Evolutionary conservation across 2,797 vertebrate species (phyloP).

Genomic region (Chelidonichthys spinosus): DNA sequence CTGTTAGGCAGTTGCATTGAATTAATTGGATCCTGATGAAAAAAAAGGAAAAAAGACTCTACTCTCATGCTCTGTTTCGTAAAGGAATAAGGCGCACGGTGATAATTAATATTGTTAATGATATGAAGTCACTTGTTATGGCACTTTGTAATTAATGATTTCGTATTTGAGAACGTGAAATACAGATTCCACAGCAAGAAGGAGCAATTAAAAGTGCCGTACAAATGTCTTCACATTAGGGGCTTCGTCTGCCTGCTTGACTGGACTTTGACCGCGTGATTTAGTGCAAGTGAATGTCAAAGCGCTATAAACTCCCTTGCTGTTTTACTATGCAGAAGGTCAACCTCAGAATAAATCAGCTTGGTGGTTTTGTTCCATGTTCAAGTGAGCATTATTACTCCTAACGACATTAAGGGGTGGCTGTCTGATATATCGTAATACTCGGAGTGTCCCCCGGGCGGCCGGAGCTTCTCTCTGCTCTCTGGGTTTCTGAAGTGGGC

Average conservation of each 20-base stretch:
- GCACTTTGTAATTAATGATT: slow-evolving; percentile 83
- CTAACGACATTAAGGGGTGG: slow-evolving; percentile 76
- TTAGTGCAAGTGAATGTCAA: slow-evolving; percentile 71
- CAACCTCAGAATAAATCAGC: slow-evolving; percentile 72
- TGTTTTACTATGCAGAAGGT: slow-evolving; percentile 69
- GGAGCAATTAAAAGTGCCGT: slow-evolving; percentile 57
- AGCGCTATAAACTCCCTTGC: slow-evolving; percentile 63
- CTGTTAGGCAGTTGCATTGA: slow-evolving; percentile 87
- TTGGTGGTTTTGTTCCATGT: slow-evolving; percentile 67
- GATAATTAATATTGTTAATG: slow-evolving; percentile 88
- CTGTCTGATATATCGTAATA: slow-evolving; percentile 71
- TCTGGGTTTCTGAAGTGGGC: slow-evolving; percentile 69
- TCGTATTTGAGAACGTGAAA: slow-evolving; percentile 65
- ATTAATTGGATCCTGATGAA: slow-evolving; percentile 89
- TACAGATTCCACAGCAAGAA: slow-evolving; percentile 57
- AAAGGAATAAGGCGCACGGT: slow-evolving; percentile 84
- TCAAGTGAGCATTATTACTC: slow-evolving; percentile 82
- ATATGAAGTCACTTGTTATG: slow-evolving; percentile 84
- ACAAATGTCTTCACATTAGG: slow-evolving; percentile 52
- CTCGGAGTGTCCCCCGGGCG: slow-evolving; percentile 57
- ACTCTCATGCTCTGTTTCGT: slow-evolving; percentile 82
- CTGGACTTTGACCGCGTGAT: slow-evolving; percentile 72
- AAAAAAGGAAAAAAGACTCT: slow-evolving; percentile 68
- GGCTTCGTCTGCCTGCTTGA: slow-evolving; percentile 46
- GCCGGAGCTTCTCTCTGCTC: slow-evolving; percentile 62